phyloP scores from a whole-genome alignment of 2,888 invertebrate species.

The Erebia aethiops region DNA sequence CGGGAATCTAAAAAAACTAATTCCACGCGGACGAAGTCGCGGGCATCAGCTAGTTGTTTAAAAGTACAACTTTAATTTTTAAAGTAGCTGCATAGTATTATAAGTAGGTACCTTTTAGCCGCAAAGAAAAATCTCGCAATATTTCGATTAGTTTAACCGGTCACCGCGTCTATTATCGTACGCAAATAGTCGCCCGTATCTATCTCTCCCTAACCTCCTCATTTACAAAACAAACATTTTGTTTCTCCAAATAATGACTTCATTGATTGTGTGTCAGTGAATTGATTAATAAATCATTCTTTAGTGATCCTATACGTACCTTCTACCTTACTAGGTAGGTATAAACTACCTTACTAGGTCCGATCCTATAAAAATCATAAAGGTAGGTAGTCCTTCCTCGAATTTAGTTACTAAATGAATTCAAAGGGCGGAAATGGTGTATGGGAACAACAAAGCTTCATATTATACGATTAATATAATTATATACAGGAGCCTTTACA shows the following conservation, averaged over 20 bases:
- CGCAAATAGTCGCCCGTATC: constrained; percentile 6
- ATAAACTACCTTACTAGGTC: too few relatives aligned
- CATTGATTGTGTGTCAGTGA: constrained; percentile 18
- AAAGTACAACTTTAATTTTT: too few relatives aligned
- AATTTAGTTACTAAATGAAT: constrained; percentile 5
- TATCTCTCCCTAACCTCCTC: constrained; percentile 14
- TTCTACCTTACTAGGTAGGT: too few relatives aligned
- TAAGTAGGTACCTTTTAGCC: neutral
- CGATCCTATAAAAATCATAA: too few relatives aligned
- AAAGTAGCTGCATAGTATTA: neutral
- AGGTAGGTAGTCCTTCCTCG: constrained; percentile 3
- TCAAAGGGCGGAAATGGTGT: neutral
- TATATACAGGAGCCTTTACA: too few relatives aligned
- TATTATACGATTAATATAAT: too few relatives aligned
- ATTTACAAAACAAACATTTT: constrained; percentile 16
- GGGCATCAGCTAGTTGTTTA: too few relatives aligned
- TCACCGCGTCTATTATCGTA: neutral
- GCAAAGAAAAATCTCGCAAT: neutral
- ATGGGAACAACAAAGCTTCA: too few relatives aligned
- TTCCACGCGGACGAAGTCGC: too few relatives aligned
- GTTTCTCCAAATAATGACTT: constrained; percentile 28
- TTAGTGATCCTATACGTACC: too few relatives aligned
- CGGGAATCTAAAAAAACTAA: too few relatives aligned
- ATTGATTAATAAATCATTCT: too few relatives aligned
- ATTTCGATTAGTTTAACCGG: neutral